These are phyloP conservation scores for Merops nubicus DNA, from an alignment of 2,113 vertebrate genomes.

Conservation along the genomic window DNA sequence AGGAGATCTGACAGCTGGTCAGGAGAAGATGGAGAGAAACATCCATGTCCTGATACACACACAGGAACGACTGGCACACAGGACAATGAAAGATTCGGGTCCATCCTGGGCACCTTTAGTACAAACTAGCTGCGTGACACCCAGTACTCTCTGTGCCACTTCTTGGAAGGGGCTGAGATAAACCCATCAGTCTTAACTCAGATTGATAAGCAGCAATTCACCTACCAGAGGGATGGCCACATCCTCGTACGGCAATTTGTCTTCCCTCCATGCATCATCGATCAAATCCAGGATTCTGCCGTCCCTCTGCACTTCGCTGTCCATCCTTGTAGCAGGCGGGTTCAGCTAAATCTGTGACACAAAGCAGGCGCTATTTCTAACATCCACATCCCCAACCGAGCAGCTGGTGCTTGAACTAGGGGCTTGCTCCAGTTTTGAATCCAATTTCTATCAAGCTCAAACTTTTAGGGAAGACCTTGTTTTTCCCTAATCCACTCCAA, in stretches of 20 bases:
- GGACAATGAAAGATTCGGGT: neutral
- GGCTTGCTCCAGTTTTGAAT: neutral
- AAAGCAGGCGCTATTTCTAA: neutral
- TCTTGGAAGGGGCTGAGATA: neutral
- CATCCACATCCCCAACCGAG: neutral
- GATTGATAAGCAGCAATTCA: neutral
- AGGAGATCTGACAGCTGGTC: neutral
- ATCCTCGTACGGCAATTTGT: conserved; percentile 93
- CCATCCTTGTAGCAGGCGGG: conserved; percentile 74
- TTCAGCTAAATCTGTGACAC: conserved; percentile 19
- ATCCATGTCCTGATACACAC: fast-evolving
- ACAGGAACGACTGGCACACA: neutral
- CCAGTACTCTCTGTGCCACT: neutral
- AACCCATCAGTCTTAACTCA: neutral
- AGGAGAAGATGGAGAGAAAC: neutral
- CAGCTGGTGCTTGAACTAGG: fast-evolving
- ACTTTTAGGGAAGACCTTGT: neutral
- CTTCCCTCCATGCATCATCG: conserved; percentile 97
- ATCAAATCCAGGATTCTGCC: conserved; percentile 95
- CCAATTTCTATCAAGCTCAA: neutral
- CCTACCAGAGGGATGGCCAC: conserved; percentile 94
- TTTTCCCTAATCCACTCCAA: neutral
- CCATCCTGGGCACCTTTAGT: neutral
- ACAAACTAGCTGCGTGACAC: neutral
- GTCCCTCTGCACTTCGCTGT: conserved; percentile 95